These are phyloP conservation scores for Onychorhynchus coronatus DNA, from an alignment of 2,113 vertebrate genomes.

Conservation along the genomic window DNA sequence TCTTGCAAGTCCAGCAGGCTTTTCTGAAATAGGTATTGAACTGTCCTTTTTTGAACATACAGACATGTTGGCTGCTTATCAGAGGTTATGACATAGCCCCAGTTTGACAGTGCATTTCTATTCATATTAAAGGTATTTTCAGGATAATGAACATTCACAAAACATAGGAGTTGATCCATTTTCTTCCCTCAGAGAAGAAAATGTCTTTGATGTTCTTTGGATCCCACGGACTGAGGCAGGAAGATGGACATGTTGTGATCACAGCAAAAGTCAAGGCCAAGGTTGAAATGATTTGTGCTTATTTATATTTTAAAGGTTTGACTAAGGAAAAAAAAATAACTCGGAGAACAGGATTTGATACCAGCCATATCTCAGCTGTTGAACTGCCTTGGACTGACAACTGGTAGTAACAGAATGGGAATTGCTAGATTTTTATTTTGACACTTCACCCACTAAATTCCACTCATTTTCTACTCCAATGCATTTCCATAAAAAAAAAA, in stretches of 20 bases:
- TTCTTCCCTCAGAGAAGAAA: background rate
- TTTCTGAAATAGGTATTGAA: background rate
- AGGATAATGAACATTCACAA: background rate
- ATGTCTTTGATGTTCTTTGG: background rate
- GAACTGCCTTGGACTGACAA: background rate
- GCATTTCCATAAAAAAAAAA: background rate
- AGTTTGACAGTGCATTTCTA: background rate
- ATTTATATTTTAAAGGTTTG: background rate
- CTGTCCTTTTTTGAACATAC: background rate
- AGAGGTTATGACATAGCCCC: fast-evolving
- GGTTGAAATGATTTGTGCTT: background rate
- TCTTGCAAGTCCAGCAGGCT: background rate
- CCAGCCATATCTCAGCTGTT: background rate
- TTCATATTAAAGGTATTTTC: background rate
- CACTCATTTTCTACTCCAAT: background rate
- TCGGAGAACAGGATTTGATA: background rate
- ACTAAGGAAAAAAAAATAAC: background rate
- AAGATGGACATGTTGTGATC: background rate
- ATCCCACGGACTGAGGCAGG: background rate
- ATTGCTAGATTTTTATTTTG: background rate
- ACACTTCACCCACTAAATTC: background rate
- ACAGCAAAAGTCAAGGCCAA: background rate
- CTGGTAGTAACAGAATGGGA: background rate
- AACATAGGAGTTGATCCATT: background rate
- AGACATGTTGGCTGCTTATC: background rate